These are phyloP conservation scores for Prosopocoilus inquinatus DNA, from an alignment of 2,888 invertebrate genomes.

Conservation along the genomic window DNA sequence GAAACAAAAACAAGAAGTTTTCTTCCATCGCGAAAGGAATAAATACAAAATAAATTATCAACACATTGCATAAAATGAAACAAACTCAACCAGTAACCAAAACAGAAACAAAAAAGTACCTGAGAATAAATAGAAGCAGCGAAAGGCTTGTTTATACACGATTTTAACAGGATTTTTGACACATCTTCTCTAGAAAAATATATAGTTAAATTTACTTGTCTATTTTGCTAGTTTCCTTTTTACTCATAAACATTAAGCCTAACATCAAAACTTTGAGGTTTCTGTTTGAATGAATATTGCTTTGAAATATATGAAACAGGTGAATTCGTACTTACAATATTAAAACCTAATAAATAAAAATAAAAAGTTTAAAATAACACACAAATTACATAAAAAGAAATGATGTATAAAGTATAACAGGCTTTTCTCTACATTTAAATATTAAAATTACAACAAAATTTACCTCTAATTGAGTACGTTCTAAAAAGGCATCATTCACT, in stretches of 20 bases:
- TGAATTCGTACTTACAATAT: too few relatives aligned
- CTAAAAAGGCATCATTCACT: slow-evolving; percentile 28
- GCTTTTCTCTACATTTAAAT: background rate
- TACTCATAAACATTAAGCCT: background rate
- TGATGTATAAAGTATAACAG: background rate
- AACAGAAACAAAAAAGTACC: background rate
- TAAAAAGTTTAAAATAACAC: background rate
- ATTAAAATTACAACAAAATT: background rate
- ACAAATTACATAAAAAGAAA: background rate
- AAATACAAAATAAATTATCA: slow-evolving; percentile 8
- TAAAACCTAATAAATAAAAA: too few relatives aligned
- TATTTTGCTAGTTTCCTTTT: background rate
- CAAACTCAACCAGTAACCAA: slow-evolving; percentile 3
- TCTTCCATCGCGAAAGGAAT: background rate
- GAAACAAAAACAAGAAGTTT: background rate
- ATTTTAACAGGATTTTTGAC: too few relatives aligned
- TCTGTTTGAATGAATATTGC: too few relatives aligned
- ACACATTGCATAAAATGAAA: slow-evolving; percentile 1
- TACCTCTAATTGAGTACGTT: slow-evolving; percentile 22
- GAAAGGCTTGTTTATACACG: too few relatives aligned
- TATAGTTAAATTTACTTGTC: background rate
- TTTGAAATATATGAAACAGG: too few relatives aligned
- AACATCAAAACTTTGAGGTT: background rate
- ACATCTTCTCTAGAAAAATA: too few relatives aligned
- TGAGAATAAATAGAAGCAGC: too few relatives aligned